These are phyloP conservation scores for Natator depressus DNA, from an alignment of 2,113 vertebrate species.

Conservation along the genomic window DNA sequence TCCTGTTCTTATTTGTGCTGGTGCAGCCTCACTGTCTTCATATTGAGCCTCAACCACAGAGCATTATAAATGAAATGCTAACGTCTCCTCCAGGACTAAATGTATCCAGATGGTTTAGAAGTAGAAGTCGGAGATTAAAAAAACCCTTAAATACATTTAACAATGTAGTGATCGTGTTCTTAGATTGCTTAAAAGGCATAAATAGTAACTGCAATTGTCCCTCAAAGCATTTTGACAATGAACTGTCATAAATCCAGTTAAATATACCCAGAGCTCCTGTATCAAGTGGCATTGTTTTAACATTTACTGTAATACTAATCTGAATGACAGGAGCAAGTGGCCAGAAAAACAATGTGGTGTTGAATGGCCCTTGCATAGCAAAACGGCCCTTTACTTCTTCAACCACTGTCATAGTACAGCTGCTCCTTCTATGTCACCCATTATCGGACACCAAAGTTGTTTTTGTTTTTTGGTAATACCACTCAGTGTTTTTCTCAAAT, in stretches of 20 bases:
- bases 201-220: neutral
- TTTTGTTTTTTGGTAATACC: neutral
- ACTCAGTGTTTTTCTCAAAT: neutral
- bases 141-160: accelerated
- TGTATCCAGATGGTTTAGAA: neutral
- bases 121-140: neutral
- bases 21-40: neutral
- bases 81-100: neutral
- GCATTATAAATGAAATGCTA: neutral
- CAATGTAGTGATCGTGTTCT: neutral
- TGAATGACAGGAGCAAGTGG: slow-evolving; percentile 63
- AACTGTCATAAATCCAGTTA: slow-evolving; percentile 59
- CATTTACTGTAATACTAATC: neutral
- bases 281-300: slow-evolving; percentile 24
- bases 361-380: neutral
- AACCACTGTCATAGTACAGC: neutral
- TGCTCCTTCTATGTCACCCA: neutral
- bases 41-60: neutral
- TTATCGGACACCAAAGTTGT: neutral
- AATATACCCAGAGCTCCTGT: slow-evolving; percentile 30
- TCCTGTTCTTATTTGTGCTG: neutral
- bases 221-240: slow-evolving; percentile 18
- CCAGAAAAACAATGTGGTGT: slow-evolving; percentile 3
- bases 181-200: neutral
- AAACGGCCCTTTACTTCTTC: neutral